Evolutionary conservation across 2,888 invertebrate genomes (phyloP).

Genomic region (Poecilobothrus nobilitatus): DNA sequence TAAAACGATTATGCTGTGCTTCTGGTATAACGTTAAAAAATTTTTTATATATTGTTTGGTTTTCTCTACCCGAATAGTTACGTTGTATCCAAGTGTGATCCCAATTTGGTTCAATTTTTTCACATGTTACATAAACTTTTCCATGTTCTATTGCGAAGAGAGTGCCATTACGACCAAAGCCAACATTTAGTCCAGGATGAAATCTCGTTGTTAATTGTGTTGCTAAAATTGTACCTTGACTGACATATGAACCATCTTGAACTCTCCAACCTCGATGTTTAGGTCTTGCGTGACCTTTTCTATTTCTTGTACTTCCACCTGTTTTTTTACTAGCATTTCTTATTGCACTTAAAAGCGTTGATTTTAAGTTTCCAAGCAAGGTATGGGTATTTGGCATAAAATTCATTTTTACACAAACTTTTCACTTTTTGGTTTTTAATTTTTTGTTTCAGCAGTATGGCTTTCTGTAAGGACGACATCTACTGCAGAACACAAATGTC

Average conservation of each 20-base stretch:
- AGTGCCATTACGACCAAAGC: conserved; percentile 68
- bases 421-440: too few relatives aligned
- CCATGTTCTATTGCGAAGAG: conserved; percentile 74
- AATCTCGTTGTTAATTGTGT: conserved; percentile 62
- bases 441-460: too few relatives aligned
- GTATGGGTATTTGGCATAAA: background rate
- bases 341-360: conserved; percentile 24
- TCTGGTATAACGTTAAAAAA: conserved; percentile 76
- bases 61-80: conserved; percentile 55
- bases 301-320: conserved; percentile 62
- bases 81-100: conserved; percentile 64
- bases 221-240: conserved; percentile 58
- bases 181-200: conserved; percentile 76
- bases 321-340: conserved; percentile 67
- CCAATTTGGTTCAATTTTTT: conserved; percentile 70
- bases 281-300: conserved; percentile 53
- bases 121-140: conserved; percentile 70
- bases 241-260: conserved; percentile 61
- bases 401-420: background rate
- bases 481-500: too few relatives aligned
- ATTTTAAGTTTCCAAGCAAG: background rate
- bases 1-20: conserved; percentile 69
- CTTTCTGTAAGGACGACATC: too few relatives aligned
- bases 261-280: conserved; percentile 71
- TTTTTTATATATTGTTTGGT: conserved; percentile 67